phyloP scores from a whole-genome alignment of 2,113 vertebrate genomes.

The Phainopepla nitens region DNA sequence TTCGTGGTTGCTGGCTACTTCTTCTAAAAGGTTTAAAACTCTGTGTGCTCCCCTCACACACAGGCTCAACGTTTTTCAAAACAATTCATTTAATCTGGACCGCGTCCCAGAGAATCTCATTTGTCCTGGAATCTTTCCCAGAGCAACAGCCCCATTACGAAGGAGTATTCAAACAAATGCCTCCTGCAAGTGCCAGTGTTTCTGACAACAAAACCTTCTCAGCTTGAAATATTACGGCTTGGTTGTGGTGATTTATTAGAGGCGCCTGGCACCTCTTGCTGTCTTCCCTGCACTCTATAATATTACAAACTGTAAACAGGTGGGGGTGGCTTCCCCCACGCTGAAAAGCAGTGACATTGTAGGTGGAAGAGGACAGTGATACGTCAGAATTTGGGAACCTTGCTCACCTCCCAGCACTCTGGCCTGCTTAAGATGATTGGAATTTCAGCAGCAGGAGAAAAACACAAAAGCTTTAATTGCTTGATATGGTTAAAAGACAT shows the following conservation, averaged over 20 bases:
- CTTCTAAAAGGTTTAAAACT: neutral
- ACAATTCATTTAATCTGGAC: slow-evolving; percentile 65
- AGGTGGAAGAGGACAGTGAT: neutral
- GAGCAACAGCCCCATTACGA: slow-evolving; percentile 59
- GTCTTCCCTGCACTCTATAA: slow-evolving; percentile 45
- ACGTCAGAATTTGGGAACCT: neutral
- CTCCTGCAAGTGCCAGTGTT: slow-evolving; percentile 54
- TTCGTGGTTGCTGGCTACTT: slow-evolving; percentile 27
- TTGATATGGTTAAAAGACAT: neutral
- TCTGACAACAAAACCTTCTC: slow-evolving; percentile 57
- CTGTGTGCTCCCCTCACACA: neutral
- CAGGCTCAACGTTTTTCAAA: slow-evolving; percentile 33
- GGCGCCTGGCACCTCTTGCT: slow-evolving; percentile 16
- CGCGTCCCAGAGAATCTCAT: slow-evolving; percentile 54
- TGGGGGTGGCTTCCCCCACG: neutral
- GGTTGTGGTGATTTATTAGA: slow-evolving; percentile 45
- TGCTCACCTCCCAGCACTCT: neutral
- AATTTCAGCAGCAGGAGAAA: slow-evolving; percentile 1
- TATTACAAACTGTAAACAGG: slow-evolving; percentile 40
- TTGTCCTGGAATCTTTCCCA: slow-evolving; percentile 67
- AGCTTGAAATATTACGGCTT: slow-evolving; percentile 57
- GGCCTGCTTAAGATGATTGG: neutral
- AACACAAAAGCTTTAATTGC: neutral
- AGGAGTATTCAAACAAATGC: slow-evolving; percentile 63
- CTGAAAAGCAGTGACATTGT: neutral